These are phyloP conservation scores for Microctenopoma steveboyesi DNA, from an alignment of 2,797 vertebrate species.

Conservation along the genomic window DNA sequence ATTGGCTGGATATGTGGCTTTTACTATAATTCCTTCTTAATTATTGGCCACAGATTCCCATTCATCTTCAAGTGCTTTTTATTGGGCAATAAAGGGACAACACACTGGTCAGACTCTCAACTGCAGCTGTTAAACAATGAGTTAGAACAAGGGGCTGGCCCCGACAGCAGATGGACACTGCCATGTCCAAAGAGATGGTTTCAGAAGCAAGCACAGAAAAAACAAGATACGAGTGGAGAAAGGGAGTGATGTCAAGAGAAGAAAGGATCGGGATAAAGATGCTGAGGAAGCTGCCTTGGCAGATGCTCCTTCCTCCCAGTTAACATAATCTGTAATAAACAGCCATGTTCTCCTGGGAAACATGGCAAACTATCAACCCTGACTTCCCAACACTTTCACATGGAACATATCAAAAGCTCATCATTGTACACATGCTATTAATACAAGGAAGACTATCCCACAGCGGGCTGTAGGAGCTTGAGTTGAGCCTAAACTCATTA, in stretches of 20 bases:
- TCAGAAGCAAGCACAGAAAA: constrained; percentile 41
- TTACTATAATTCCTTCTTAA: background rate
- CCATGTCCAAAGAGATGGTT: constrained; percentile 62
- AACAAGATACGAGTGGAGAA: constrained; percentile 38
- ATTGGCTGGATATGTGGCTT: background rate
- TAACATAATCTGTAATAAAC: constrained; percentile 77
- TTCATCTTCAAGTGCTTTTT: background rate
- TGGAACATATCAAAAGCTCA: constrained; percentile 70
- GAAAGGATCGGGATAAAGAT: constrained; percentile 38
- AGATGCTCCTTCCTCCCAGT: constrained; percentile 63
- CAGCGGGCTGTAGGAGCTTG: constrained; percentile 52
- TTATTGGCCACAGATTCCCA: background rate
- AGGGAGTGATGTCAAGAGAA: constrained; percentile 33
- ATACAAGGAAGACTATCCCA: constrained; percentile 61
- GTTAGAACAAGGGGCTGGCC: constrained; percentile 21
- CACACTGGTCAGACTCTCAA: background rate
- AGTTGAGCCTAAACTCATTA: constrained; percentile 70
- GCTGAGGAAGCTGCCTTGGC: constrained; percentile 48
- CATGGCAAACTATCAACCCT: constrained; percentile 53
- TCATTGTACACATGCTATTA: constrained; percentile 64
- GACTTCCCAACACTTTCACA: constrained; percentile 62
- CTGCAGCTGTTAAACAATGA: constrained; percentile 54
- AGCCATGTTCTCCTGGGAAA: constrained; percentile 65
- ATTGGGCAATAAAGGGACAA: background rate
- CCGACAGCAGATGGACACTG: constrained; percentile 65